Evolutionary conservation across 2,797 vertebrate species (phyloP).

Genomic region (Tapera naevia): DNA sequence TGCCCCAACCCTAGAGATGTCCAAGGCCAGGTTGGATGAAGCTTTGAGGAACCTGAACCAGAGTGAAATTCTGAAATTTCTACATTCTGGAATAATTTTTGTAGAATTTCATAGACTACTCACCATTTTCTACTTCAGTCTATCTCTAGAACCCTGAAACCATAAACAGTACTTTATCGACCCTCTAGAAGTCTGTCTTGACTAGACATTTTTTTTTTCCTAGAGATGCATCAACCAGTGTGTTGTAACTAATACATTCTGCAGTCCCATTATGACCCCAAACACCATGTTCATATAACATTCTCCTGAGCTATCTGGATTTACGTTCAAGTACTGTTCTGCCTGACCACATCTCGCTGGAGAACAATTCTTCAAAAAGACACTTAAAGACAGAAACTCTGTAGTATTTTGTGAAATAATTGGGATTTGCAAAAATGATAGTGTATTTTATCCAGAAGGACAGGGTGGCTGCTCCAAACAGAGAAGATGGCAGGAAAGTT

Average conservation of each 20-base stretch:
- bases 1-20: too few relatives aligned
- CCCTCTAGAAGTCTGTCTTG: background rate
- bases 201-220: background rate
- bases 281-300: fast-evolving
- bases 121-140: background rate
- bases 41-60: too few relatives aligned
- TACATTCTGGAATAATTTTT: background rate
- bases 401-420: background rate
- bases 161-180: background rate
- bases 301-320: background rate
- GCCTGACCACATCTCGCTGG: background rate
- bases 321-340: background rate
- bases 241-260: background rate
- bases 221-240: background rate
- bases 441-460: background rate
- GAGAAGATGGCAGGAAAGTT: background rate
- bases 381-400: background rate
- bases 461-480: background rate
- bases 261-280: background rate
- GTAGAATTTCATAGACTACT: background rate
- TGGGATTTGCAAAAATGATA: background rate
- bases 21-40: too few relatives aligned
- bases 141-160: background rate
- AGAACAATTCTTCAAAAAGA: background rate
- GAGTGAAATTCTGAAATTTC: background rate